Conservation (phyloP, 2,888 invertebrate genomes). For the Oxytorus armatus region DNA sequence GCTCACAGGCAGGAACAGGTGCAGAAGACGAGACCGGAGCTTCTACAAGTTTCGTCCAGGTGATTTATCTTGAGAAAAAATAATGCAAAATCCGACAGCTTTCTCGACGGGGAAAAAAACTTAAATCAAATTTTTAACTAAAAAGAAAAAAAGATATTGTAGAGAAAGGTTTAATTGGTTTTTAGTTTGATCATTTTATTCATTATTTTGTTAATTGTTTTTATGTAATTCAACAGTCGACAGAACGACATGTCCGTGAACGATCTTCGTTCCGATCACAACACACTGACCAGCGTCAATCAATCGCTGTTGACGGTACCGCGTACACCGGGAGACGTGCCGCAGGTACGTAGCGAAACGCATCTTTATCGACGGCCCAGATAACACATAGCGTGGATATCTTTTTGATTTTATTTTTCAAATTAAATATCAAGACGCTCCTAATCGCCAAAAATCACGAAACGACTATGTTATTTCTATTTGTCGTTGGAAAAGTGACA, state of each 20-base stretch:
- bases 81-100: too few species aligned
- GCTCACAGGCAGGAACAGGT: constrained; percentile 89
- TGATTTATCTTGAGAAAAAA: constrained; percentile 60
- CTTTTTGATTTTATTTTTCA: not conserved
- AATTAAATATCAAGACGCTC: constrained; percentile 5
- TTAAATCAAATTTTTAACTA: too few species aligned
- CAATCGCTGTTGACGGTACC: constrained; percentile 87
- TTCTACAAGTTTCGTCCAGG: constrained; percentile 80
- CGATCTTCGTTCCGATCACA: constrained; percentile 76
- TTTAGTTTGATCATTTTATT: too few species aligned
- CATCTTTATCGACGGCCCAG: constrained; percentile 65
- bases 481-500: constrained; percentile 12
- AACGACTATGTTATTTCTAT: not conserved
- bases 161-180: too few species aligned
- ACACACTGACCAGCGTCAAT: constrained; percentile 77
- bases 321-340: constrained; percentile 89
- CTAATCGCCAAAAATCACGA: not conserved
- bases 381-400: constrained; percentile 30
- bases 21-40: constrained; percentile 85
- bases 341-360: constrained; percentile 85
- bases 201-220: not conserved
- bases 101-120: too few species aligned
- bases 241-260: constrained; percentile 75
- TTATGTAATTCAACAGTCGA: constrained; percentile 71
- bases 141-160: too few species aligned